These are phyloP conservation scores for Perithous albicinctus DNA, from an alignment of 2,888 invertebrate genomes.

Conservation along the genomic window DNA sequence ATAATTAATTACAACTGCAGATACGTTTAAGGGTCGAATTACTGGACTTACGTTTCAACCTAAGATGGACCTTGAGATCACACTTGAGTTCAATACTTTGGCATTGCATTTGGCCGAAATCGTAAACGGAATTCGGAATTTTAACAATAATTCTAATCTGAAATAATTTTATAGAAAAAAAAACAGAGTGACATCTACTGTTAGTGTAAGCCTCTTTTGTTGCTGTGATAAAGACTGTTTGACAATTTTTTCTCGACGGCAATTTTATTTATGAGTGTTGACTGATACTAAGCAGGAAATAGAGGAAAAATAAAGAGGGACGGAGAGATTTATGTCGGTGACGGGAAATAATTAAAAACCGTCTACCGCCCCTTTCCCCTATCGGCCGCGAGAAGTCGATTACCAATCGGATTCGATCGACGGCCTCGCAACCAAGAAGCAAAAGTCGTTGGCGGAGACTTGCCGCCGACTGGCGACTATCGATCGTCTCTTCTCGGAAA, in stretches of 20 bases:
- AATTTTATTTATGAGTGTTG: constrained; percentile 20
- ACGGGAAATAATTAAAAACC: constrained; percentile 69
- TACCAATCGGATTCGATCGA: constrained; percentile 69
- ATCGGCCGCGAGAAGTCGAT: constrained; percentile 66
- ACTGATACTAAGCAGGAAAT: constrained; percentile 12
- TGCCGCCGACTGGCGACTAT: constrained; percentile 63
- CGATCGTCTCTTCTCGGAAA: constrained; percentile 67
- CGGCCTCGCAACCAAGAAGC: constrained; percentile 35
- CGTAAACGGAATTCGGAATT: neutral
- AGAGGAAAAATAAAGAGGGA: constrained; percentile 22
- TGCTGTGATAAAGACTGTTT: neutral
- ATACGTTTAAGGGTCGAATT: no score
- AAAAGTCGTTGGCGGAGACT: constrained; percentile 29
- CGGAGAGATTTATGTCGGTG: constrained; percentile 67
- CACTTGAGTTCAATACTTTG: no score
- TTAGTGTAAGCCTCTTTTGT: neutral
- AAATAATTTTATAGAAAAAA: neutral
- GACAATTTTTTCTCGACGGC: neutral
- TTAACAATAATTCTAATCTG: neutral
- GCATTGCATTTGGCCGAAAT: neutral
- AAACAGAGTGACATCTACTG: neutral
- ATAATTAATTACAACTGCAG: no score
- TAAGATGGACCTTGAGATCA: no score
- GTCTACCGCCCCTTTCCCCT: constrained; percentile 64
- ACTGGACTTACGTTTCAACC: no score